These are phyloP conservation scores for Aleadryas rufinucha DNA, from an alignment of 2,113 vertebrate genomes.

Conservation along the genomic window DNA sequence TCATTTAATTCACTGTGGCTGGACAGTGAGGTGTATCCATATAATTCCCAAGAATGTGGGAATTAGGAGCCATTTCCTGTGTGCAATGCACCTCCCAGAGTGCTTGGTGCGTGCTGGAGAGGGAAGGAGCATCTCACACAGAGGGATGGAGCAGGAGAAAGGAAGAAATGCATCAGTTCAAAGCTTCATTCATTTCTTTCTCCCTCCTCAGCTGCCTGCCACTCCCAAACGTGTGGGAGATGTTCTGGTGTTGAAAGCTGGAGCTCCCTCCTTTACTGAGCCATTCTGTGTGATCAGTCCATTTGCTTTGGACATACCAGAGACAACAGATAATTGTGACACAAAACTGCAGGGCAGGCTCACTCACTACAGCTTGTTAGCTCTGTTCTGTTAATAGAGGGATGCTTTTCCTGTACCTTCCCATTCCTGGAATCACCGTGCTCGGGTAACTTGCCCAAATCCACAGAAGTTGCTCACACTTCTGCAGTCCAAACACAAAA, in stretches of 20 bases:
- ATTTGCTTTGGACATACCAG: slow-evolving; percentile 22
- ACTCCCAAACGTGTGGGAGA: slow-evolving; percentile 33
- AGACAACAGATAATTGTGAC: slow-evolving; percentile 16
- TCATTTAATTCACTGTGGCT: background rate
- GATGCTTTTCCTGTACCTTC: background rate
- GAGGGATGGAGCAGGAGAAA: background rate
- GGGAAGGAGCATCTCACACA: background rate
- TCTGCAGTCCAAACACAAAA: background rate
- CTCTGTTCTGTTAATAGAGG: background rate
- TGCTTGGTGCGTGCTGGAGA: background rate
- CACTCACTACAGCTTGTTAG: background rate
- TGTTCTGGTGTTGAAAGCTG: slow-evolving; percentile 28
- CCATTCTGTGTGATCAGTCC: background rate
- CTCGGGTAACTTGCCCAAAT: background rate
- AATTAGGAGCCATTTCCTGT: background rate
- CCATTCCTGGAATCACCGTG: background rate
- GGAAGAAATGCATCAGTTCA: background rate
- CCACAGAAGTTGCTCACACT: background rate
- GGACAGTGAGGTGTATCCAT: background rate
- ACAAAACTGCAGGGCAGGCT: background rate
- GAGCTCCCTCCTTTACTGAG: slow-evolving; percentile 1
- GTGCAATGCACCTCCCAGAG: background rate
- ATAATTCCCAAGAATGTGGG: background rate
- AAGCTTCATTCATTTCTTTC: background rate
- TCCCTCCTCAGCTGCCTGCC: slow-evolving; percentile 18